Base-by-base conservation (phyloP, 2,113 vertebrate species). In the Otis tarda region DNA sequence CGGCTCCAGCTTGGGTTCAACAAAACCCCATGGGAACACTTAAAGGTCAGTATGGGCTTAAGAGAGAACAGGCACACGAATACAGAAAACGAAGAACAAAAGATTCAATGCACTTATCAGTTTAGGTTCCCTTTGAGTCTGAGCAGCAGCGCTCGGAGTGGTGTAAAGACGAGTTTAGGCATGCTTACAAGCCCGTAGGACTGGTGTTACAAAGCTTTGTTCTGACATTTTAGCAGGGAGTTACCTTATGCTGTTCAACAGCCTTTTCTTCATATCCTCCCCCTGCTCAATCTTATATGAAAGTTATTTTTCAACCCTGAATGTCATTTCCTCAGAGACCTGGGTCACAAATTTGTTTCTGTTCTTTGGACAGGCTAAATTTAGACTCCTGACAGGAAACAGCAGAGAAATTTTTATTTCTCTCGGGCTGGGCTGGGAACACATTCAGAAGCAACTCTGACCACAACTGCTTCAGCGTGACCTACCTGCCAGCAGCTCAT, bases 341-440 rank as follows among this genome's bases (percentile, higher is more conserved):
- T 45, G 47, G 85, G 95, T 84, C 90, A 84, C 37, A 78, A 78
- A 81, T 89, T 94, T 91, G 27, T 93, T 93, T 95, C 94, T 93
- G 53, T 92, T 95, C 83, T 95, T 94, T 56, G 84, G 87, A 81
- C n/a, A 61, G 41, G 39, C 93, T 94, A 94, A 95, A 93, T 96
- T 95, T 97, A 96, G 89, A 80, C 59, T 67, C 63, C 47, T 85
- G 65, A 68, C 90, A 96, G 96, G 95, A 95, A 96, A 96, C 0
- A 2, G 50, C 70, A 95, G 37, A 91, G 74, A 94, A 89, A 65
- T 92, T 93, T 91, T 91, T n/a, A 75, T 93, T 96, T 94, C 39
- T 91, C 35, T 49, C 30, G 69, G 45, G 45, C 59, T 75, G 71
- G 25, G 31, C 63, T 55, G 39, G 59, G 61, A 82, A 49, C 61